Evolutionary conservation across 30 jellyfish, hydroid and myxozoan species (phyloP), one percentile per base, ranked within the genome.

Genomic region (Aurelia coerulea): DNA sequence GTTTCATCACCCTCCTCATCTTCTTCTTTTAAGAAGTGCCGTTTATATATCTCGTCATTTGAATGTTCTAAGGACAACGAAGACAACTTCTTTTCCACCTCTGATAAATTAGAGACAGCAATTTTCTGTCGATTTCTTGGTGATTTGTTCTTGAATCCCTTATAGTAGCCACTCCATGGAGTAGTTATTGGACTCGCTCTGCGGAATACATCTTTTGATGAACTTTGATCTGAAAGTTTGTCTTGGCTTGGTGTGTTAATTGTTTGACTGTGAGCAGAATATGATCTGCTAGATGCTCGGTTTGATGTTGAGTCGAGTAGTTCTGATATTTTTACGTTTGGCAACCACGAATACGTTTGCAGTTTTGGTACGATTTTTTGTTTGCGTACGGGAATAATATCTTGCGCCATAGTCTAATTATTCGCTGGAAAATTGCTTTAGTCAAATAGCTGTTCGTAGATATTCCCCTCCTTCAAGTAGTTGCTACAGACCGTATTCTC

Each of bases 21-120:
- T 16, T 83, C 80, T 7, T 63, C 73, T 50, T 83, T 75, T 29
- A 71, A 11, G 78, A 83, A 83, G 42, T 83, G 66, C 19, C 92
- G 73, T 50, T 52, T 72, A 35, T 33, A 73, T 4, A 83, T 83
- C 73, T 83, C 92, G 65, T 83, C 92, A n/a, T 83, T 85, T 2
- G 86, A 23, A 51, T 83, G 92, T 18, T 83, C 69, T 32, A 83
- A 76, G 9, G 46, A 66, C 17, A 83, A 74, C 5, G 92, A 70
- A 18, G 92, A 62, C 12, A 83, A 73, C 56, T 71, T 83, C 54
- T 62, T 83, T 81, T 83, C 92, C 16, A 83, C 83, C 62, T 83
- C 92, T 16, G 80, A 79, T 63, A 83, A 23, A 37, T 49, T 71
- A 41, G 79, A 83, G 41, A 79, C 8, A 10, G 39, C 3, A 29